Evolutionary conservation across 2,113 vertebrate species (phyloP), one percentile per base, ranked within the genome.

Genomic region (Urocynchramus pylzowi): DNA sequence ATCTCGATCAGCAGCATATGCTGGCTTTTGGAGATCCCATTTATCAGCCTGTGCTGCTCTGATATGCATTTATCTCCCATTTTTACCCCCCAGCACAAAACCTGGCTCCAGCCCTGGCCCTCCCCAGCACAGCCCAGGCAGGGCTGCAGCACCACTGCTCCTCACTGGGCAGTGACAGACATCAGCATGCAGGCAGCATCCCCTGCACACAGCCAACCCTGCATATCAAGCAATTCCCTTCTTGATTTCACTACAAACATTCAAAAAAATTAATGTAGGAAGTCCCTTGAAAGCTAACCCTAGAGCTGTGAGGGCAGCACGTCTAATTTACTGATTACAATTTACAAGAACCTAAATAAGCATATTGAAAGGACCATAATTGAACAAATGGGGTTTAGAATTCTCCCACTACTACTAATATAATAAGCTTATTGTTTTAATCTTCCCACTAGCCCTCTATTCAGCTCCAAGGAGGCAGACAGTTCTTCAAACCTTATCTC

Each of bases 261-360:
- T 71, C 19, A 70, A 82, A 86, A 87, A 89, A 89, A 76, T 9
- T 13, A 57, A 77, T 1, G 45, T 53, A 79, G 61, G 71, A 52
- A 89, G 69, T 93, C 93, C 90, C 90, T 47, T 63, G 94, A 88
- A 96, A 95, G 93, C 87, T 95, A 93, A 96, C 95, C 95, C 93
- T 70, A 42, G 85, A 90, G 93, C 93, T 95, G 65, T 33, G 82
- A 96, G 95, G 95, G 89, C 91, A 97, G 79, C 90, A 63, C 18
- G 13, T 97, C 93, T 96, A 95, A 96, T 97, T 97, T 93, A 93
- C 91, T 91, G 95, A 97, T 97, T 95, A 93, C 80, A 95, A 93
- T 91, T 96, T 97, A 97, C 95, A 96, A 97, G 91, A 87, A 83
- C 90, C 95, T 94, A 97, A 97, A 97, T 87, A 90, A 97, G 89